Percentiles rank a stretch among this genome's conserved stretches.
These are phyloP conservation scores for Montipora cactus DNA, from an alignment of 64 coral and sea anemone species.

Conservation along the genomic window DNA sequence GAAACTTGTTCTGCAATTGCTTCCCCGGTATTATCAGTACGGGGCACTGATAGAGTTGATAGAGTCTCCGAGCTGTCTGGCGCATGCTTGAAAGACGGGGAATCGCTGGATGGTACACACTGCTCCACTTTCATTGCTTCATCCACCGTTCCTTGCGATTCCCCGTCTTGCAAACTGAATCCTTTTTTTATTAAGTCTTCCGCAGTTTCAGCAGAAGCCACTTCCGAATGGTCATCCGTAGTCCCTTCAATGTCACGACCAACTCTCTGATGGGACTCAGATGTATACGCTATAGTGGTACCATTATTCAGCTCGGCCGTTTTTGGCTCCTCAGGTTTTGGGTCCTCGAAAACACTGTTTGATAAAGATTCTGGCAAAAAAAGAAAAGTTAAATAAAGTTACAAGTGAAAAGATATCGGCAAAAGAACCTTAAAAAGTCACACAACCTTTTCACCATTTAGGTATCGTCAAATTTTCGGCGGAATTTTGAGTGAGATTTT, in stretches of 20 bases:
- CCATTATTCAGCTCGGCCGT: not conserved
- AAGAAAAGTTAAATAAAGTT: not conserved
- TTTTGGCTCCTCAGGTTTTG: slow-evolving; percentile 14
- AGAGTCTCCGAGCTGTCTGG: not conserved
- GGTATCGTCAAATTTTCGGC: too few relatives aligned
- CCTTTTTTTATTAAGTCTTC: not conserved
- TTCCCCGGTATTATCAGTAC: not conserved
- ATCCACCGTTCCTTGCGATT: not conserved
- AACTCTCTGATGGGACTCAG: not conserved
- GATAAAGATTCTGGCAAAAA: slow-evolving; percentile 6
- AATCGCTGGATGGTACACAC: not conserved
- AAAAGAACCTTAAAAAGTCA: too few relatives aligned
- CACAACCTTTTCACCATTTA: too few relatives aligned
- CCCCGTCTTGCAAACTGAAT: not conserved
- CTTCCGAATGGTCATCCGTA: not conserved
- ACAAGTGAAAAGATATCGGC: too few relatives aligned
- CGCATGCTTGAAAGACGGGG: not conserved
- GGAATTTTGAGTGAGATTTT: too few relatives aligned
- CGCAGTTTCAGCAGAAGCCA: not conserved
- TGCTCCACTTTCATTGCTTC: slow-evolving; percentile 15
- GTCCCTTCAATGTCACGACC: not conserved
- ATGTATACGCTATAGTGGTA: not conserved
- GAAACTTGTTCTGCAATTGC: not conserved
- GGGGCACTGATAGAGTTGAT: not conserved
- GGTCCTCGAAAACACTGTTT: slow-evolving; percentile 37